A percentile compares a stretch with the other conserved stretches of the same genome.
These are phyloP conservation scores for Pandemis corylana DNA, from an alignment of 2,888 invertebrate genomes.

Conservation along the genomic window DNA sequence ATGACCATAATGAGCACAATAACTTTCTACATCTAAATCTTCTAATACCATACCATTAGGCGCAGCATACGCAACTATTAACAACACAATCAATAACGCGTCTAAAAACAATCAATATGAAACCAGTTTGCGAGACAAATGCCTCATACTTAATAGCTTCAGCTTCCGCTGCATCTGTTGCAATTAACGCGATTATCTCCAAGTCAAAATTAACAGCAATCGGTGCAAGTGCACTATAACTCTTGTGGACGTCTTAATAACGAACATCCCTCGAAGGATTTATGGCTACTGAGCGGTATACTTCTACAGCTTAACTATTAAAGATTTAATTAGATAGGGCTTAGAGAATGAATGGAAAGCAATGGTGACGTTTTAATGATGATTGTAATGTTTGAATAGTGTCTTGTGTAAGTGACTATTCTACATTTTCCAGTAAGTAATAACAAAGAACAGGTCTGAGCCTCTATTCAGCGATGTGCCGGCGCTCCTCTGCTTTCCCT, in stretches of 20 bases:
- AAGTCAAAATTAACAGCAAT: constrained; percentile 50
- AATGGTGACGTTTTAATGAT: not conserved
- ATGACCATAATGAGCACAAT: not conserved
- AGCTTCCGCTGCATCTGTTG: constrained; percentile 18
- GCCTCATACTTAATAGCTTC: not conserved
- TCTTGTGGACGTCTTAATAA: constrained; percentile 65
- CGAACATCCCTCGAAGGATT: constrained; percentile 58
- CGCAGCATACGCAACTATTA: not conserved
- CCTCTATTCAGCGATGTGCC: too few relatives aligned
- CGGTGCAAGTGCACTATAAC: constrained; percentile 56
- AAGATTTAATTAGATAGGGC: constrained; percentile 41
- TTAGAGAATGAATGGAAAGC: constrained; percentile 5
- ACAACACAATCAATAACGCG: constrained; percentile 12
- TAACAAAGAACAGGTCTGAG: too few relatives aligned
- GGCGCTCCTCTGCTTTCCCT: too few relatives aligned
- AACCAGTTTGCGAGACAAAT: constrained; percentile 14
- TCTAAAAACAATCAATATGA: constrained; percentile 18
- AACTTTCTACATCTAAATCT: constrained; percentile 4
- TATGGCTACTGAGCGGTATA: constrained; percentile 48
- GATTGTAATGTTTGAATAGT: not conserved
- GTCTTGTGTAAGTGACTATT: too few relatives aligned
- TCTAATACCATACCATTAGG: not conserved
- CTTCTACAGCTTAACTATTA: constrained; percentile 32
- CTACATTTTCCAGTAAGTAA: too few relatives aligned
- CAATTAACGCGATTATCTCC: constrained; percentile 47